These are phyloP conservation scores for Papio anubis DNA, from an alignment of 2,113 vertebrate genomes.

Conservation along the genomic window DNA sequence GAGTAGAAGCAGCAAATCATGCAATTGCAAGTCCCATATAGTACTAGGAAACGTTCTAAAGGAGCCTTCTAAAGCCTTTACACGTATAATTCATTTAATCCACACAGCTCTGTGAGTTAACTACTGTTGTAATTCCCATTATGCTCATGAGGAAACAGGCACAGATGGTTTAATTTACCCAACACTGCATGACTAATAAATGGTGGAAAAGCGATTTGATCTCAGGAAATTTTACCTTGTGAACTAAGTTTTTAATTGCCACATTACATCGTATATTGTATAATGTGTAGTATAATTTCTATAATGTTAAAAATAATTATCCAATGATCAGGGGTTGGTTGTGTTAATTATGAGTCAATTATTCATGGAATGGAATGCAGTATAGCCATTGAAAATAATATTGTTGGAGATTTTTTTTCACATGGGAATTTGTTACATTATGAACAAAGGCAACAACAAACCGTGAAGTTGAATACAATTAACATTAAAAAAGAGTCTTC, in stretches of 20 bases:
- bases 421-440: neutral
- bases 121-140: neutral
- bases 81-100: neutral
- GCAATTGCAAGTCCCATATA: neutral
- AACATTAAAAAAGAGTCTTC: neutral
- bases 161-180: constrained; percentile 19
- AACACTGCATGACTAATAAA: constrained; percentile 4
- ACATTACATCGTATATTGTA: neutral
- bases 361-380: neutral
- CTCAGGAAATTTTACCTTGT: neutral
- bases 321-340: neutral
- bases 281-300: neutral
- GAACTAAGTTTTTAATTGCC: neutral
- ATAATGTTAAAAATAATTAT: neutral
- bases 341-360: neutral
- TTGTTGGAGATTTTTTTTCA: neutral
- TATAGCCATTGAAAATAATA: neutral
- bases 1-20: neutral
- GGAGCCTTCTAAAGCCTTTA: neutral
- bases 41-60: neutral
- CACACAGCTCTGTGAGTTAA: neutral
- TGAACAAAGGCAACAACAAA: neutral
- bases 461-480: neutral
- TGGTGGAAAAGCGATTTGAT: neutral
- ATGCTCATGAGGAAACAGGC: neutral